Conservation (phyloP, 2,113 vertebrate species). For the human region GRCh38 chr16:65007501-65008000, state of each 20-base stretch:
- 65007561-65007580: background rate
- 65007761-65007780: background rate
- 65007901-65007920: background rate
- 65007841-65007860: background rate
- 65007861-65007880: background rate
- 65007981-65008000: constrained; percentile 49
- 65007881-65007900: background rate
- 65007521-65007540: background rate
- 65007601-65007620: background rate
- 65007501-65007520: background rate
- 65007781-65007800: background rate
- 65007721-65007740: background rate
- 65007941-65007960: background rate
- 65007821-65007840: background rate
- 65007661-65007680: background rate
- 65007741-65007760: background rate
- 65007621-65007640: background rate
- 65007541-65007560: background rate
- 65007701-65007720: background rate
- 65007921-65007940: background rate
- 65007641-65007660: background rate
- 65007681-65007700: background rate
- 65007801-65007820: background rate
- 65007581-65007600: background rate
- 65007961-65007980: constrained; percentile 41